Conservation (phyloP, 2,888 invertebrate genomes). For the Gortyna flavago region DNA sequence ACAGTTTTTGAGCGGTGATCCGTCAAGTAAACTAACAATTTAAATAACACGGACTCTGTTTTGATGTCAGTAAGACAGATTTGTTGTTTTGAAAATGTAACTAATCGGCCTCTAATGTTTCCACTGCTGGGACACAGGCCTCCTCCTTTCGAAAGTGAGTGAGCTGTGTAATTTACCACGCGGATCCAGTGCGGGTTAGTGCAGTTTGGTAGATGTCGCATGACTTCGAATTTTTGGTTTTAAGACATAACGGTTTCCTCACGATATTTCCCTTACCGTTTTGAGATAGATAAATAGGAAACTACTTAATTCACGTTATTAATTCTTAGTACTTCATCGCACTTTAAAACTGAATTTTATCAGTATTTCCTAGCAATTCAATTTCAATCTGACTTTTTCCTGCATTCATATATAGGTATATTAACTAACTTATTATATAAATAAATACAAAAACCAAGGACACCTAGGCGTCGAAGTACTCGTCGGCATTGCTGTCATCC, state of each 20-base stretch:
- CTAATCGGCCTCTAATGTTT: not conserved
- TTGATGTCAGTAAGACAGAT: slow-evolving; percentile 1
- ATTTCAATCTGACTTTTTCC: slow-evolving; percentile 42
- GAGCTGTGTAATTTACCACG: not conserved
- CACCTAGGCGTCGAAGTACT: too few species aligned
- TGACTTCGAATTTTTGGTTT: too few species aligned
- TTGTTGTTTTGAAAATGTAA: not conserved
- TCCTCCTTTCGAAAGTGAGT: too few species aligned
- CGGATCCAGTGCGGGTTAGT: too few species aligned
- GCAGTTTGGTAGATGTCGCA: too few species aligned
- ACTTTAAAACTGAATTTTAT: slow-evolving; percentile 24
- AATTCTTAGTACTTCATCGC: not conserved
- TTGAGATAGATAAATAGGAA: not conserved
- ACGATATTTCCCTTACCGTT: too few species aligned
- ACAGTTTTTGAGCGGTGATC: slow-evolving; percentile 13
- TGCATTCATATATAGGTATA: slow-evolving; percentile 36
- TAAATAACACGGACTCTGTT: not conserved
- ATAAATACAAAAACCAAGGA: too few species aligned
- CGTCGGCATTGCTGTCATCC: too few species aligned
- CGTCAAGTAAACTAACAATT: slow-evolving; percentile 1
- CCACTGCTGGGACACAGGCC: not conserved
- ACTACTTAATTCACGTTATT: not conserved
- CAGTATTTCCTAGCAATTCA: slow-evolving; percentile 36
- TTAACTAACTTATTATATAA: too few species aligned
- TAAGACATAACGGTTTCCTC: too few species aligned